Conservation (phyloP, 2,888 invertebrate genomes). For the Cephus runcator region DNA sequence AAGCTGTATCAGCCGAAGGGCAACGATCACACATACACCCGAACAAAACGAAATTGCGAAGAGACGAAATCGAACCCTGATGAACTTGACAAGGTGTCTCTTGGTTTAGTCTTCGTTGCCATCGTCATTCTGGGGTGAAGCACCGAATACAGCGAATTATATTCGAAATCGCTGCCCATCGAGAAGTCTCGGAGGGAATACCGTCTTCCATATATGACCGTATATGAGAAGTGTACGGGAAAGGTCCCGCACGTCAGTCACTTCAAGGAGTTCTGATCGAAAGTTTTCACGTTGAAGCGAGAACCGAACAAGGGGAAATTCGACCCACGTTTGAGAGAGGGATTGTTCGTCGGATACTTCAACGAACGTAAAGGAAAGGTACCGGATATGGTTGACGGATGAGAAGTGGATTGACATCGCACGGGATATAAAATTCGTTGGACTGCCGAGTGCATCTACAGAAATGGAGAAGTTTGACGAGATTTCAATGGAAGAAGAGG, state of each 20-base stretch:
- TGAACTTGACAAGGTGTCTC: constrained; percentile 13
- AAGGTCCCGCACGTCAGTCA: constrained; percentile 11
- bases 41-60: constrained; percentile 13
- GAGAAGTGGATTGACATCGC: neutral
- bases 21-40: constrained; percentile 7
- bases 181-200: constrained; percentile 8
- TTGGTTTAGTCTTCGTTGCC: constrained; percentile 8
- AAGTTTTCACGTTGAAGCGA: constrained; percentile 4
- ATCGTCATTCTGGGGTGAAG: constrained; percentile 25
- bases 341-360: constrained; percentile 10
- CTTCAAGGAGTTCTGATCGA: constrained; percentile 9
- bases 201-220: no score
- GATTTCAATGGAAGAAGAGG: neutral
- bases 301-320: constrained; percentile 1
- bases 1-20: constrained; percentile 5
- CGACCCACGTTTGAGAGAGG: neutral
- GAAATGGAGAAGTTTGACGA: neutral
- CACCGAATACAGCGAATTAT: constrained; percentile 19
- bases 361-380: neutral
- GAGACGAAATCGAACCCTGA: constrained; percentile 9
- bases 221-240: constrained; percentile 22
- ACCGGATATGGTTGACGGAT: constrained; percentile 2
- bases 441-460: neutral
- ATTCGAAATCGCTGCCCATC: constrained; percentile 23
- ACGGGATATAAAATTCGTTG: constrained; percentile 9